Evolutionary conservation across 92 coral and sea anemone genomes (phyloP).

Genomic region (Zoanthus solanderi): DNA sequence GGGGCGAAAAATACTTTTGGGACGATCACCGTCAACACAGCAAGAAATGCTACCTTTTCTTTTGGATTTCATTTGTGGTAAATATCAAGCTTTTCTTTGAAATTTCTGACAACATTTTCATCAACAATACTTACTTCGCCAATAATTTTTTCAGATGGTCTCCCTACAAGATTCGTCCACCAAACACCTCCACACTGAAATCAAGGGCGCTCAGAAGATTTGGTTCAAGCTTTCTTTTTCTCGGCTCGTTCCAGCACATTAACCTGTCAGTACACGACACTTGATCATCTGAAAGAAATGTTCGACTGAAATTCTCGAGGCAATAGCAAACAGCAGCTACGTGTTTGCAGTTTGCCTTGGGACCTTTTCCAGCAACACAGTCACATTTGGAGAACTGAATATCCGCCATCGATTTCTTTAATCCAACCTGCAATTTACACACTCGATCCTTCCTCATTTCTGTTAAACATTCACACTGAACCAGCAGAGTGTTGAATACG

Average conservation of each 20-base stretch:
- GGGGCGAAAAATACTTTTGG: background rate
- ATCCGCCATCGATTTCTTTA: background rate
- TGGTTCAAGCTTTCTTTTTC: conserved; percentile 1
- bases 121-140: conserved; percentile 9
- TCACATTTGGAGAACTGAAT: conserved; percentile 26
- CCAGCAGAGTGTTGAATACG: conserved; percentile 36
- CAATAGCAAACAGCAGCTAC: conserved; percentile 23
- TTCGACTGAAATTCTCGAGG: conserved; percentile 7
- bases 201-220: conserved; percentile 4
- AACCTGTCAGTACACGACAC: conserved; percentile 5
- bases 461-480: conserved; percentile 48
- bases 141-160: conserved; percentile 7
- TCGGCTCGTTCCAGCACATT: conserved; percentile 5
- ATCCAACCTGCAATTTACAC: conserved; percentile 23
- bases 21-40: conserved; percentile 3
- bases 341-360: conserved; percentile 20
- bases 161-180: conserved; percentile 21
- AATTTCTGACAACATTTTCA: background rate
- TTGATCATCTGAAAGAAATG: conserved; percentile 22
- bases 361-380: conserved; percentile 14
- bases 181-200: conserved; percentile 19
- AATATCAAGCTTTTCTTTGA: conserved; percentile 9
- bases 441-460: conserved; percentile 69
- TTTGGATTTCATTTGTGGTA: conserved; percentile 17
- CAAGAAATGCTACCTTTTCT: background rate